Conservation (phyloP, 2,888 invertebrate species). For the Smittia sp. region DNA sequence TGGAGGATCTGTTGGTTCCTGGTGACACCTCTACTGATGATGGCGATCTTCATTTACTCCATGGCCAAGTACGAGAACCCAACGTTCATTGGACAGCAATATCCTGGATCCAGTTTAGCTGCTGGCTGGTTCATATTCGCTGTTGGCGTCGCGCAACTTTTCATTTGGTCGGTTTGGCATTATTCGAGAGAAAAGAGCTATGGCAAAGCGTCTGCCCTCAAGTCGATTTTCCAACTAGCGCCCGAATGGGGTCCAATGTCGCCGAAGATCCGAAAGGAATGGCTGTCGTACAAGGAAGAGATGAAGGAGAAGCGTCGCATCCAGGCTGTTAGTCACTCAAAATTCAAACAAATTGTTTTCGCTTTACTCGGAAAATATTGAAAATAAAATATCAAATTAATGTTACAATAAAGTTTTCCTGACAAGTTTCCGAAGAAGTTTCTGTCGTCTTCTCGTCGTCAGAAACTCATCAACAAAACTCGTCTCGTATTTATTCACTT, state of each 20-base stretch:
- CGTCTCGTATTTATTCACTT: neutral
- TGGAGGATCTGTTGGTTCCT: conserved; percentile 77
- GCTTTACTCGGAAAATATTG: conserved; percentile 46
- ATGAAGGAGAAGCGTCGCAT: conserved; percentile 52
- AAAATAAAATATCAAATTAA: neutral
- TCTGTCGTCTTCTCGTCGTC: neutral
- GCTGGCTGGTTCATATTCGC: conserved; percentile 58
- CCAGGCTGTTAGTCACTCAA: conserved; percentile 45
- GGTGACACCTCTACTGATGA: conserved; percentile 67
- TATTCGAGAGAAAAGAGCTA: conserved; percentile 48
- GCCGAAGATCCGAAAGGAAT: conserved; percentile 56
- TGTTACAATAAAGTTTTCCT: neutral
- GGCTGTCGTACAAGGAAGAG: conserved; percentile 59
- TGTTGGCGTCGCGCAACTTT: conserved; percentile 56
- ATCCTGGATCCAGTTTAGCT: conserved; percentile 57
- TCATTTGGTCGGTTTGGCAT: conserved; percentile 54
- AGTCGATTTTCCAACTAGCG: conserved; percentile 54
- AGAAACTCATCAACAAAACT: neutral
- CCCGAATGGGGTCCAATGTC: conserved; percentile 66
- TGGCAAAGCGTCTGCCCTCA: conserved; percentile 46
- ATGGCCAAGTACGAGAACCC: conserved; percentile 60
- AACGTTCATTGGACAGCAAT: conserved; percentile 58
- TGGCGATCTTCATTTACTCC: conserved; percentile 69
- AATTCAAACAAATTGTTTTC: conserved; percentile 48
- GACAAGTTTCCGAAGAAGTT: neutral